Percentiles rank a stretch among this genome's conserved stretches.
Conservation (phyloP, 2,888 invertebrate species). For the Allacma fusca region DNA sequence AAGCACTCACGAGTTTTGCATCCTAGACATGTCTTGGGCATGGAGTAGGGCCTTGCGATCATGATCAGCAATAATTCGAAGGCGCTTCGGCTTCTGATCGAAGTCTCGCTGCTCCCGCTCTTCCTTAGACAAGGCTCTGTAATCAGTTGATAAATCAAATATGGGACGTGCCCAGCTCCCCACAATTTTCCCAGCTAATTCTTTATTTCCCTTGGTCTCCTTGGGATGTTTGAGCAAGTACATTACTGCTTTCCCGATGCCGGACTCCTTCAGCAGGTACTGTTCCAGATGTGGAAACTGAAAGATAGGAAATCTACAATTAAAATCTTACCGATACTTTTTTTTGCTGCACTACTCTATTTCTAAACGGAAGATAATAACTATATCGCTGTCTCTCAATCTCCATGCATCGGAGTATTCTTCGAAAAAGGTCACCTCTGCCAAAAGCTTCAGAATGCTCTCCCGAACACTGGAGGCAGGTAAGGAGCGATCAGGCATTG, state of each 20-base stretch:
- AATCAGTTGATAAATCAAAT: slow-evolving; percentile 93
- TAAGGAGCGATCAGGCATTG: slow-evolving; percentile 95
- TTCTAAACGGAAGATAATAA: too few relatives aligned
- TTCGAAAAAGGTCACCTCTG: slow-evolving; percentile 70
- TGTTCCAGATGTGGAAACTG: slow-evolving; percentile 91
- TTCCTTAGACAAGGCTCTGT: slow-evolving; percentile 89
- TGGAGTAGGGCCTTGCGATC: slow-evolving; percentile 67
- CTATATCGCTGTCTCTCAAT: too few relatives aligned
- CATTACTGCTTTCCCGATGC: slow-evolving; percentile 99
- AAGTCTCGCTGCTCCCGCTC: slow-evolving; percentile 92
- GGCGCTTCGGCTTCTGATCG: slow-evolving; percentile 77
- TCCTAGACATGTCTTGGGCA: slow-evolving; percentile 72
- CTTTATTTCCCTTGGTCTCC: slow-evolving; percentile 91
- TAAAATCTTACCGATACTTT: too few relatives aligned
- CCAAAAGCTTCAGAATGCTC: slow-evolving; percentile 78
- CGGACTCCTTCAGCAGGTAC: slow-evolving; percentile 89
- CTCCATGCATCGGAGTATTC: too few relatives aligned
- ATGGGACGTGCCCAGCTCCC: slow-evolving; percentile 98
- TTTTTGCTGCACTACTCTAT: too few relatives aligned
- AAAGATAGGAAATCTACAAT: too few relatives aligned
- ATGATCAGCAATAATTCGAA: slow-evolving; percentile 63
- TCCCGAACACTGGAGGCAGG: slow-evolving; percentile 94
- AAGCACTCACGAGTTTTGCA: slow-evolving; percentile 65
- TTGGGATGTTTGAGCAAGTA: slow-evolving; percentile 98
- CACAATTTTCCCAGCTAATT: slow-evolving; percentile 88